Percentiles rank a stretch among this genome's conserved stretches.
Evolutionary conservation across 2,888 invertebrate species (phyloP).

Genomic region (Minunthozetes semirufus): DNA sequence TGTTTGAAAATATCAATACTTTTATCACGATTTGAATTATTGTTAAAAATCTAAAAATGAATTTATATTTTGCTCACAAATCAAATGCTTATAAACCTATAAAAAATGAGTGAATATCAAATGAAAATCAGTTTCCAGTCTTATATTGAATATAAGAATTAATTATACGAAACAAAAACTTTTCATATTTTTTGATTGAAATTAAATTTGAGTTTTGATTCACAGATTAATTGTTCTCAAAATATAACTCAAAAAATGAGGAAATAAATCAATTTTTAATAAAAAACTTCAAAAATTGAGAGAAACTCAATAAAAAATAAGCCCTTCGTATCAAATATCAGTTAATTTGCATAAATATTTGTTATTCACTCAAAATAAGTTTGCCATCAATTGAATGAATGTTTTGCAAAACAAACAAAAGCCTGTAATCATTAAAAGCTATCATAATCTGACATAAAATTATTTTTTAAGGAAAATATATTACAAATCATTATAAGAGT

Average conservation of each 20-base stretch:
- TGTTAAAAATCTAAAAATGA: not conserved
- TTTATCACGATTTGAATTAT: no score
- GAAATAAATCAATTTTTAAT: slow-evolving; percentile 1
- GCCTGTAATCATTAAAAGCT: not conserved
- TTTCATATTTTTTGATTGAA: not conserved
- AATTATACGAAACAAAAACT: not conserved
- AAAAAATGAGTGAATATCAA: not conserved
- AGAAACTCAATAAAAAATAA: not conserved
- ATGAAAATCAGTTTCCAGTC: not conserved
- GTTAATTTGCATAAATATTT: not conserved
- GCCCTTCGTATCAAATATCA: not conserved
- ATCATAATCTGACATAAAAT: not conserved
- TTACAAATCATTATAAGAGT: not conserved
- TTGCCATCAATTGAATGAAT: not conserved
- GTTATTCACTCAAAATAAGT: not conserved
- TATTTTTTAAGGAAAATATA: not conserved
- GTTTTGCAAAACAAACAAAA: not conserved
- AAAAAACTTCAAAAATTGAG: not conserved
- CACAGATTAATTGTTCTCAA: not conserved
- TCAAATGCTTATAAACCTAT: no score
- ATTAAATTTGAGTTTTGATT: not conserved
- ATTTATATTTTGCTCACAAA: slow-evolving; percentile 1
- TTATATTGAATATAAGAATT: not conserved
- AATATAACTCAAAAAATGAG: not conserved
- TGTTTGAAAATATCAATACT: no score